Base-by-base conservation (phyloP, 2,888 invertebrate species). In the Agrochola lota region DNA sequence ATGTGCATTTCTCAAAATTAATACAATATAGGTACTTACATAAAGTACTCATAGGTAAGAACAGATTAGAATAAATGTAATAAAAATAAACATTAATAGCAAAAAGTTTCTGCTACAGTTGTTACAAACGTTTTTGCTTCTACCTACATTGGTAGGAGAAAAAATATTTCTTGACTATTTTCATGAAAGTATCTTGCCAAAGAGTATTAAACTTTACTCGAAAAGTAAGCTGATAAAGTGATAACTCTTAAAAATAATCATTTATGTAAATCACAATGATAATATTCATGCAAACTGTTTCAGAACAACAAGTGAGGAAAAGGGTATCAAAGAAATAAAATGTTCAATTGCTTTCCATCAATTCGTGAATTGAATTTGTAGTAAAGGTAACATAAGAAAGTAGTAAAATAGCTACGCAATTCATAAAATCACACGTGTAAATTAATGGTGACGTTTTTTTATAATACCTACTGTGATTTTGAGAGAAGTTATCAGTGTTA, bases 391-490 rank as follows among this genome's bases (percentile, higher is more conserved):
- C 17, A 52, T n/a, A 40, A 43, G 23, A 64, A 57, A 46, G 46
- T 46, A 69, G 35, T 55, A 55, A 11, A 80, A 57, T 46, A 83
- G 35, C 59, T 69, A 81, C 72, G 81, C 77, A 87, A 75, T 81
- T 60, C 26, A 40, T 55, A 74, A 79, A 78, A 84, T 77, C 57
- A 81, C 87, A 87, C 80, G 87, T 87, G 87, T 85, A 68, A 73
- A 59, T 4, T 49, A 59, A 12, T 57, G 69, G 46, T 40, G 46
- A 64, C 46, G 35, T 77, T 30, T 60, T 60, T 20, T n/a, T 3
- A 2, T 12, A n/a, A 3, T 35, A 35, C 35, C 6, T 23, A 43
- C 17, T 63, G 4, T 20, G 26, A 26, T 40, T 26, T 46, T 8
- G 5, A 35, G 8, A 8, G n/a, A 52, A 66, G 3, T 15, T 40